Evolutionary conservation across 2,888 invertebrate genomes (phyloP).

Genomic region (Monochamus alternatus): DNA sequence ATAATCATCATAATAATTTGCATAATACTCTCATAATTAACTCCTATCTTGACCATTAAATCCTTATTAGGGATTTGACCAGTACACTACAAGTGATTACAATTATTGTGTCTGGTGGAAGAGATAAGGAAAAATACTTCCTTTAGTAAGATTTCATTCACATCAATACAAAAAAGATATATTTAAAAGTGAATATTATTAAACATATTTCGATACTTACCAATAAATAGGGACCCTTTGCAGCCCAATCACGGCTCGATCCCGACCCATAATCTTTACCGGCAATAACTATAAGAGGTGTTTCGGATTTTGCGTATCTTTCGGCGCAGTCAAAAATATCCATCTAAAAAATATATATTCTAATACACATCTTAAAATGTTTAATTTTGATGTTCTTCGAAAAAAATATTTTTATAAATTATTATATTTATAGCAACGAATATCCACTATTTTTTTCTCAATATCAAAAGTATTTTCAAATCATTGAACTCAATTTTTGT

Average conservation of each 20-base stretch:
- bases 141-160: neutral
- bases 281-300: constrained; percentile 88
- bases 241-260: constrained; percentile 99
- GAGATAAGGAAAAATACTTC: neutral
- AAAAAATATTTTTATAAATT: too few relatives aligned
- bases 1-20: neutral
- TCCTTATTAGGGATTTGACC: neutral
- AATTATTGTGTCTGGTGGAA: too few relatives aligned
- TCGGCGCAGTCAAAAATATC: constrained; percentile 96
- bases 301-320: constrained; percentile 84
- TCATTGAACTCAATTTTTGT: too few relatives aligned
- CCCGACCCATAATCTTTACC: constrained; percentile 99
- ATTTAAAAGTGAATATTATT: too few relatives aligned
- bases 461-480: too few relatives aligned
- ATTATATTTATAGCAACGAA: too few relatives aligned
- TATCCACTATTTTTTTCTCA: too few relatives aligned
- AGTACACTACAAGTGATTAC: neutral
- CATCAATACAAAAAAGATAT: too few relatives aligned
- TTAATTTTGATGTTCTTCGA: constrained; percentile 16
- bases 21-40: neutral
- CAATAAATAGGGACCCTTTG: constrained; percentile 95
- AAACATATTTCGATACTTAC: constrained; percentile 72
- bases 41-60: neutral
- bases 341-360: constrained; percentile 74
- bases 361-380: neutral